These are phyloP conservation scores for Eupithecia abbreviata DNA, from an alignment of 2,888 invertebrate genomes.

Conservation along the genomic window DNA sequence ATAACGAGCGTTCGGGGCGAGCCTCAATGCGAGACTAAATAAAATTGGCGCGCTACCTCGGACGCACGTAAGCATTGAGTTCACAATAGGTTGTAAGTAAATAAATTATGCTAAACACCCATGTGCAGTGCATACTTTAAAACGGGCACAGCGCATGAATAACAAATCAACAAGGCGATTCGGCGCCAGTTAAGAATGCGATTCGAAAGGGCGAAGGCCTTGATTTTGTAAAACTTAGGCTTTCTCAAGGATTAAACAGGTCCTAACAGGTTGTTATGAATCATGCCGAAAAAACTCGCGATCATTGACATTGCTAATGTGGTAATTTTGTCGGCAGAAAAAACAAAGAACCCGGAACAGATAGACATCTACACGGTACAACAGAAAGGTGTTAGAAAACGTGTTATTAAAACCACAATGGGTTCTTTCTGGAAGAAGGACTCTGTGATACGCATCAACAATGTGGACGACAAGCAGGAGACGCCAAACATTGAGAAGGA, in stretches of 20 bases:
- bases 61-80: conserved; percentile 58
- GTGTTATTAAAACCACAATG: conserved; percentile 85
- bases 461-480: conserved; percentile 88
- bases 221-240: conserved; percentile 36
- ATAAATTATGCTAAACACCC: conserved; percentile 50
- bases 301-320: conserved; percentile 30
- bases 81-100: conserved; percentile 73
- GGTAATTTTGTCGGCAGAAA: conserved; percentile 80
- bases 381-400: conserved; percentile 84
- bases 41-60: conserved; percentile 60
- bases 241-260: conserved; percentile 36
- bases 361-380: conserved; percentile 87
- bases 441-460: conserved; percentile 88
- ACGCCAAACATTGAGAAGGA: conserved; percentile 86
- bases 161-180: conserved; percentile 52
- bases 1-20: conserved; percentile 57
- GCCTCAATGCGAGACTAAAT: conserved; percentile 62
- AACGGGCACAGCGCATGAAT: conserved; percentile 57
- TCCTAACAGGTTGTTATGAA: conserved; percentile 41
- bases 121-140: conserved; percentile 45
- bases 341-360: conserved; percentile 89
- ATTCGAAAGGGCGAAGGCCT: conserved; percentile 56
- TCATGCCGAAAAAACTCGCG: conserved; percentile 35
- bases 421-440: conserved; percentile 88
- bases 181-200: conserved; percentile 42